Conservation (phyloP, 2,888 invertebrate genomes). For the Monoplex corrugatus region DNA sequence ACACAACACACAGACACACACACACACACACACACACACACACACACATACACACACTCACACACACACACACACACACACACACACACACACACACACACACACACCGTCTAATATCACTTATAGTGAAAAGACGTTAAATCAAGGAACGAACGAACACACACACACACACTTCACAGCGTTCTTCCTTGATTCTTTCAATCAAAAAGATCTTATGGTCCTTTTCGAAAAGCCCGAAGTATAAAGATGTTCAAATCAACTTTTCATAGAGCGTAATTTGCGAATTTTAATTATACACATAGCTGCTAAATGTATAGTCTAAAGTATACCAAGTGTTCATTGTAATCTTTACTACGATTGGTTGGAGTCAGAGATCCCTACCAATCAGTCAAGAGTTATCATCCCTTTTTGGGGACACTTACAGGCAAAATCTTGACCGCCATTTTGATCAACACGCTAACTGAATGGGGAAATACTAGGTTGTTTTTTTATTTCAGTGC, state of each 20-base stretch:
- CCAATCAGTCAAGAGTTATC: not conserved
- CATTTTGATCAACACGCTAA: conserved; percentile 53
- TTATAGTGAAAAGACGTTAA: too few species aligned
- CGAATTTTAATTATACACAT: not conserved
- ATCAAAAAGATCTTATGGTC: too few species aligned
- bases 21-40: too few species aligned
- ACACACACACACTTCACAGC: too few species aligned
- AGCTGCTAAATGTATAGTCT: not conserved
- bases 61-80: too few species aligned
- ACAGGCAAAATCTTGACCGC: conserved; percentile 46
- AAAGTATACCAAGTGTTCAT: not conserved
- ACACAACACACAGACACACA: too few species aligned
- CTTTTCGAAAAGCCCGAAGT: too few species aligned
- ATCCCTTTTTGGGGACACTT: not conserved
- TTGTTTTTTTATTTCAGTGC: not conserved
- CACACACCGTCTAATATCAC: too few species aligned
- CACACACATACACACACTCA: not conserved
- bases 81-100: too few species aligned
- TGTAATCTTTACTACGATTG: not conserved
- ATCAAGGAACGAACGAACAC: not conserved
- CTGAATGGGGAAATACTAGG: conserved; percentile 25
- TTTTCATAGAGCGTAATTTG: not conserved
- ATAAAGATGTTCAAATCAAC: not conserved
- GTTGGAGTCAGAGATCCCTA: not conserved
- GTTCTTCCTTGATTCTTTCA: not conserved